phyloP scores from a whole-genome alignment of 2,888 invertebrate genomes.

The Fissipunctia ypsillon region DNA sequence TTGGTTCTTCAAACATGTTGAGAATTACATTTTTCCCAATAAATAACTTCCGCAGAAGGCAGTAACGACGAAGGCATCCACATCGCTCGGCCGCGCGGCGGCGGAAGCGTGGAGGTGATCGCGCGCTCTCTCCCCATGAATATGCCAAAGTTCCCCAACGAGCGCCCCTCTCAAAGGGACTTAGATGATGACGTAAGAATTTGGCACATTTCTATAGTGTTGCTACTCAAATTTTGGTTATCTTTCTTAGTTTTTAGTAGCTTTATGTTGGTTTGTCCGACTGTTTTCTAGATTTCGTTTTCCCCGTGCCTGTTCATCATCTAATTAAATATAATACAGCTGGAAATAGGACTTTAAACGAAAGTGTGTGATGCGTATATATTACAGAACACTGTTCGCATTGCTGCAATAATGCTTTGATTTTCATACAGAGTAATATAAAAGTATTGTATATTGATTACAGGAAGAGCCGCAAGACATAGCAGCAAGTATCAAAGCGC shows the following conservation, averaged over 20 bases:
- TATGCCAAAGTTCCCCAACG: conserved; percentile 92
- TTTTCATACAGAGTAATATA: not conserved
- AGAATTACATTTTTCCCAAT: conserved; percentile 17
- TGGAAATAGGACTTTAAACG: not conserved
- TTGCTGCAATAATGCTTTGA: not conserved
- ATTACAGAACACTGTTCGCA: not conserved
- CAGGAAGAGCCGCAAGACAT: conserved; percentile 94
- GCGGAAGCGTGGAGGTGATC: conserved; percentile 87
- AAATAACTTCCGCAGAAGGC: conserved; percentile 74
- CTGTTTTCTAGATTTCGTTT: not conserved
- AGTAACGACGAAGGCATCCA: conserved; percentile 92
- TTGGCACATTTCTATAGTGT: not conserved
- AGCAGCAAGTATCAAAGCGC: conserved; percentile 97
- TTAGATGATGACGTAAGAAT: conserved; percentile 89
- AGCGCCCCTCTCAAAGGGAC: conserved; percentile 74
- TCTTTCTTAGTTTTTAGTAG: not conserved
- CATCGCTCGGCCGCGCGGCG: conserved; percentile 88
- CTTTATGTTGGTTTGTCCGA: not conserved
- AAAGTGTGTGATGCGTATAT: not conserved
- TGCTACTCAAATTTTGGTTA: not conserved
- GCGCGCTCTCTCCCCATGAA: conserved; percentile 95
- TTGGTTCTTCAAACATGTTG: conserved; percentile 9
- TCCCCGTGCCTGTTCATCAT: not conserved
- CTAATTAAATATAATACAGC: not conserved
- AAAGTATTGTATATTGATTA: conserved; percentile 17